Evolutionary conservation across 2,888 invertebrate genomes (phyloP).

Genomic region (Ectobius pallidus): DNA sequence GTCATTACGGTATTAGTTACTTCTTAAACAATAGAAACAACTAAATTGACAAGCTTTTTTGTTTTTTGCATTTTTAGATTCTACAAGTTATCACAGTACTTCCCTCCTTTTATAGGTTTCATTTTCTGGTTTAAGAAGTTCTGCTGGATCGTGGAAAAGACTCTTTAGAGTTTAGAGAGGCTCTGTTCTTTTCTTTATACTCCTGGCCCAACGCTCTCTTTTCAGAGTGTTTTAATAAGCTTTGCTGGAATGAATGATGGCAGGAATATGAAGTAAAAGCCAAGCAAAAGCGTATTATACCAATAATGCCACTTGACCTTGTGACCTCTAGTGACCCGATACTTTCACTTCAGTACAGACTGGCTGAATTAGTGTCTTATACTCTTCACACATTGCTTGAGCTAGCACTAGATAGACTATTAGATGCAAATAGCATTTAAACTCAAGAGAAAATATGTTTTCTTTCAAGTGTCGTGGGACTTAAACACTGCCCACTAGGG

Average conservation of each 20-base stretch:
- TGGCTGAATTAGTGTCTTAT: not conserved
- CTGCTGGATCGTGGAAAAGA: constrained; percentile 8
- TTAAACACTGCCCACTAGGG: too few relatives aligned
- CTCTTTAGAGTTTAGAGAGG: not conserved
- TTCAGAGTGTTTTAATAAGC: constrained; percentile 14
- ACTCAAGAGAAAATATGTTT: too few relatives aligned
- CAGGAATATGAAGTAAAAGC: constrained; percentile 30
- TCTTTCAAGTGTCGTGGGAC: too few relatives aligned
- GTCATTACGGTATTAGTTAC: too few relatives aligned
- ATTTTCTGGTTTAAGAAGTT: constrained; percentile 22
- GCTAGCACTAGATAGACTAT: too few relatives aligned
- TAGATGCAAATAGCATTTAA: too few relatives aligned
- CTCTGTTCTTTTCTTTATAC: constrained; percentile 23
- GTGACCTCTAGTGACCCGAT: constrained; percentile 18
- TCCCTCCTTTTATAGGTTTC: not conserved
- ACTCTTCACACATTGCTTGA: too few relatives aligned
- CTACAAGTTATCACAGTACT: not conserved
- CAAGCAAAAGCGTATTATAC: constrained; percentile 3
- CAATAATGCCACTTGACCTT: constrained; percentile 27
- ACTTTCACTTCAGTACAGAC: not conserved
- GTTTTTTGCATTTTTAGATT: too few relatives aligned
- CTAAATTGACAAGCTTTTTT: too few relatives aligned
- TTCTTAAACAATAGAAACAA: too few relatives aligned
- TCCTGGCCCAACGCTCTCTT: not conserved
- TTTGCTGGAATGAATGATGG: constrained; percentile 33